phyloP scores from a whole-genome alignment of 35 echinoderm and acorn worm genomes.

The Nesometra sesokonis region DNA sequence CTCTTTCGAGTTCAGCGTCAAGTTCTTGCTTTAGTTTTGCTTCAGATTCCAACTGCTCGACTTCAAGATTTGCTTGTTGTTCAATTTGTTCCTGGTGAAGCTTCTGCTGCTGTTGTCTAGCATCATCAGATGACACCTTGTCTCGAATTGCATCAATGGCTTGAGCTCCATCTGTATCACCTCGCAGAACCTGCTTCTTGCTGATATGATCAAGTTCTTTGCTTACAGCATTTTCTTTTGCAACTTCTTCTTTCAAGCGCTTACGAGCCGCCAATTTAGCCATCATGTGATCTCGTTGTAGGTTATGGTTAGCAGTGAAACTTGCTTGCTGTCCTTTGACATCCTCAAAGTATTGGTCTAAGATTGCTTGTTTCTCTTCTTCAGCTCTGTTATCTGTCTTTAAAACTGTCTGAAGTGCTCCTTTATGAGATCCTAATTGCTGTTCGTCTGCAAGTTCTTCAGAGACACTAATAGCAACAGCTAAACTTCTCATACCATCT shows the following conservation, averaged over 20 bases:
- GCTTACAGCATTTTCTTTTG: constrained; percentile 55
- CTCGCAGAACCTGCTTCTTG: constrained; percentile 80
- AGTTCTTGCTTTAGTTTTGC: constrained; percentile 20
- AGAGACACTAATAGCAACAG: constrained; percentile 45
- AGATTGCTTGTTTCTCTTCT: constrained; percentile 37
- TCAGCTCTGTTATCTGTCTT: constrained; percentile 22
- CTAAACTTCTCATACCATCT: constrained; percentile 37
- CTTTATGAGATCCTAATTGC: constrained; percentile 24
- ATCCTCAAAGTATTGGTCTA: constrained; percentile 42
- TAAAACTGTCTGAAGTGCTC: constrained; percentile 10
- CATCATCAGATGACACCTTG: constrained; percentile 31
- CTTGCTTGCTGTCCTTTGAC: constrained; percentile 11
- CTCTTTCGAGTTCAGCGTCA: constrained; percentile 22
- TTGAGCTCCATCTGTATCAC: constrained; percentile 36
- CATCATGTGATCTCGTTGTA: constrained; percentile 44
- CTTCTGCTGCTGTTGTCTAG: constrained; percentile 35
- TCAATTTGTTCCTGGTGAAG: constrained; percentile 61
- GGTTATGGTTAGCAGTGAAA: not conserved
- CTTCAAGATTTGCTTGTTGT: constrained; percentile 44
- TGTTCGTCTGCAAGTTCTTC: constrained; percentile 44
- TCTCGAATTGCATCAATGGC: constrained; percentile 43
- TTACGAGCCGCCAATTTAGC: constrained; percentile 73
- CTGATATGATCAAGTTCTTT: constrained; percentile 81
- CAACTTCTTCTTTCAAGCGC: constrained; percentile 56
- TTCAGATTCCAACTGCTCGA: constrained; percentile 41